Evolutionary conservation across 2,113 vertebrate genomes (phyloP).

Genomic region (Proterorhinus semilunaris): DNA sequence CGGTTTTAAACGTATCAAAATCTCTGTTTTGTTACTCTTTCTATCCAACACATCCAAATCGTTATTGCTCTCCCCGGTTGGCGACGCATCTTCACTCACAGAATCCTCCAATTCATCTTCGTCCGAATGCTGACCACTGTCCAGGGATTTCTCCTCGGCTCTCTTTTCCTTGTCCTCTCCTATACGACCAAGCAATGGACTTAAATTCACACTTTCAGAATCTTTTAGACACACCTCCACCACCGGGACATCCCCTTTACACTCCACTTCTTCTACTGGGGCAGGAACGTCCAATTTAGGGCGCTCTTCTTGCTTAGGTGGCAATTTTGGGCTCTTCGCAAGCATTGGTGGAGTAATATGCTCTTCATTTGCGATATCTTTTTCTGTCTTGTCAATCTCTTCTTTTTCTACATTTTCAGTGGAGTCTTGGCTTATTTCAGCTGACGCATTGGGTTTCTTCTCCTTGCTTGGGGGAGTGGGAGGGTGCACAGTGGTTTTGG

Average conservation of each 20-base stretch:
- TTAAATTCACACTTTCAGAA: conserved; percentile 22
- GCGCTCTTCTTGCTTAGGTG: conserved; percentile 39
- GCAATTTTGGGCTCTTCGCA: conserved; percentile 23
- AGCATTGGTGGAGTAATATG: conserved; percentile 3
- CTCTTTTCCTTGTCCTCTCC: conserved; percentile 41
- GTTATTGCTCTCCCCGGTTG: conserved; percentile 48
- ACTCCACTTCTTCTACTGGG: conserved; percentile 7
- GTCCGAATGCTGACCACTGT: conserved; percentile 73
- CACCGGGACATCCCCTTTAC: conserved; percentile 12
- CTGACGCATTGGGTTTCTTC: conserved; percentile 54
- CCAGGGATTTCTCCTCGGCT: conserved; percentile 70
- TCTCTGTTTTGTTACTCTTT: conserved; percentile 39
- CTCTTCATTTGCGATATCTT: conserved; percentile 22
- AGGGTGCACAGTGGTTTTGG: conserved; percentile 27
- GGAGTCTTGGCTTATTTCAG: not conserved
- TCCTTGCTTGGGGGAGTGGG: conserved; percentile 67
- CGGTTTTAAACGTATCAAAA: conserved; percentile 11
- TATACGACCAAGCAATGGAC: conserved; percentile 26
- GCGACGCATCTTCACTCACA: conserved; percentile 58
- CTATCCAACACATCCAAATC: conserved; percentile 50
- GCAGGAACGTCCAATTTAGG: conserved; percentile 5
- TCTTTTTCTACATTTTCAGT: conserved; percentile 20
- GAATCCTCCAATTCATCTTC: conserved; percentile 55
- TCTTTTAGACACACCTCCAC: conserved; percentile 30
- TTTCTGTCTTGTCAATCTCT: not conserved